phyloP scores from a whole-genome alignment of 2,888 invertebrate genomes.

The Furcula furcula region DNA sequence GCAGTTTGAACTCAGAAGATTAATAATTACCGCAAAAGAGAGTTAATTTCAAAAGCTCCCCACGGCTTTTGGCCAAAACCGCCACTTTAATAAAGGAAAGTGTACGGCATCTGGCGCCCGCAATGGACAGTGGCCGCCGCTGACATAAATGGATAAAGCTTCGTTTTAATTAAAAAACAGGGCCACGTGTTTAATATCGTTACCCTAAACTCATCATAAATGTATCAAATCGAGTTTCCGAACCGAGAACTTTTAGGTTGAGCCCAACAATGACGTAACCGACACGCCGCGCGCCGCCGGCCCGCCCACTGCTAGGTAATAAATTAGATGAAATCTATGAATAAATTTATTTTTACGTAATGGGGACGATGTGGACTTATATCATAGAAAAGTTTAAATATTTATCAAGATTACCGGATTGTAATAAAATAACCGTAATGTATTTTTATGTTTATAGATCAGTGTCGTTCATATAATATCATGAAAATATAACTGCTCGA shows the following conservation, averaged over 20 bases:
- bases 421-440: too few species aligned
- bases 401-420: too few species aligned
- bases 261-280: conserved; percentile 13
- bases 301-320: conserved; percentile 3
- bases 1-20: too few species aligned
- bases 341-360: conserved; percentile 8
- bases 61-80: not conserved
- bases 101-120: conserved; percentile 6
- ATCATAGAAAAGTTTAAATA: not conserved
- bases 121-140: conserved; percentile 17
- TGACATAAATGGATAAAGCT: conserved; percentile 37
- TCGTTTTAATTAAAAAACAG: conserved; percentile 19
- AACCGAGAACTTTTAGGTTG: conserved; percentile 15
- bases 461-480: too few species aligned
- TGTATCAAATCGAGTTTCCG: conserved; percentile 28
- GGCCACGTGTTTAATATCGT: conserved; percentile 25
- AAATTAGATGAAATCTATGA: conserved; percentile 11
- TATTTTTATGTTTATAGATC: too few species aligned
- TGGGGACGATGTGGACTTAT: not conserved
- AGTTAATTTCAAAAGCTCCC: too few species aligned
- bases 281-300: too few species aligned
- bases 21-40: too few species aligned
- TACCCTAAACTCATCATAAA: conserved; percentile 41
- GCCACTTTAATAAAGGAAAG: conserved; percentile 16
- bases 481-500: too few species aligned